Evolutionary conservation across 2,113 vertebrate genomes (phyloP).

Genomic region (Pheucticus melanocephalus): DNA sequence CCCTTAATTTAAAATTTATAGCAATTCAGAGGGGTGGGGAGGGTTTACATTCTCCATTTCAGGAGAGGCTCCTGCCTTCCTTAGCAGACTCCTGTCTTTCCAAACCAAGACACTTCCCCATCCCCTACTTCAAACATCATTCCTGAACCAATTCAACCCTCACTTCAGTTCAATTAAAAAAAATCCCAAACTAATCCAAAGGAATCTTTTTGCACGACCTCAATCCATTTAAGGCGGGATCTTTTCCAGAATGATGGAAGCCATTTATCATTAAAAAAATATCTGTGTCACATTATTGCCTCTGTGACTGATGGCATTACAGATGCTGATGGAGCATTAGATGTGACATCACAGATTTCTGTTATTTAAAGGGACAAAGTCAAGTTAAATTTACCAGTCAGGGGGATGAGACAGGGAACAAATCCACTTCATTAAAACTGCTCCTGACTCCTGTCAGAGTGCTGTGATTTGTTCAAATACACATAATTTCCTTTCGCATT

Average conservation of each 20-base stretch:
- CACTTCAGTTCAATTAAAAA: not conserved
- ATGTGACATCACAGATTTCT: not conserved
- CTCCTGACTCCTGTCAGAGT: not conserved
- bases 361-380: not conserved
- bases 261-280: not conserved
- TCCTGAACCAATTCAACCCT: not conserved
- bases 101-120: no score
- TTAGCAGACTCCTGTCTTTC: no score
- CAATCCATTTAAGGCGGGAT: not conserved
- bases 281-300: not conserved
- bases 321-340: not conserved
- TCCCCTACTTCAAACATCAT: not conserved
- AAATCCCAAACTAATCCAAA: not conserved
- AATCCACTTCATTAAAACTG: not conserved
- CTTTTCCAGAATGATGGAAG: not conserved
- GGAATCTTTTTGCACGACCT: not conserved
- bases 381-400: not conserved
- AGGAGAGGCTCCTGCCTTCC: no score
- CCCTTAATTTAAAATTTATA: no score
- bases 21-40: no score
- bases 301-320: not conserved
- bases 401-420: not conserved
- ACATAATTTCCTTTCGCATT: not conserved
- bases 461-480: constrained; percentile 1
- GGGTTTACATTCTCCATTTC: no score